Evolutionary conservation across 2,113 vertebrate genomes (phyloP), one percentile per base, ranked within the genome.

Genomic region (Lipotes vexillifer): DNA sequence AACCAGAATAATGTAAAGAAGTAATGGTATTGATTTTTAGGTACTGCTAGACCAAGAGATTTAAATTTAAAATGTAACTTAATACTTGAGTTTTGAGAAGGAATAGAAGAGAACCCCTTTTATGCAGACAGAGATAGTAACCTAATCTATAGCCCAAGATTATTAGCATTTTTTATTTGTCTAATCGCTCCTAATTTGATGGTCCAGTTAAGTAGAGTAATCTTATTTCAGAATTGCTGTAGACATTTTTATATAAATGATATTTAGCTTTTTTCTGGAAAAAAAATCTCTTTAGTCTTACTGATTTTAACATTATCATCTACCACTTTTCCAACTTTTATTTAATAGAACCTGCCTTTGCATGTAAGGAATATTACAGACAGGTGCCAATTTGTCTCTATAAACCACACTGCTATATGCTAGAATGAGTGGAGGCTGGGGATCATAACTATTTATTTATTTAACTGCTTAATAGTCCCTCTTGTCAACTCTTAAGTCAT

Each of bases 161-260:
- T 85, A 61, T 31, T 92, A 33, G 15, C 41, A 69, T 90, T 17
- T 81, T 68, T 74, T 87, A 69, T 86, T 72, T 84, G 36, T 66
- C 77, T 92, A 36, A 80, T 89, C 65, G 21, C 38, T 75, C 23
- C 88, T 78, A 72, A 66, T 46, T 93, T 90, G 41, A 66, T 93
- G 29, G 8, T 81, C 31, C 23, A 91, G 11, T 31, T 63, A 81
- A 92, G 23, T 68, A 59, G 15, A 72, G 10, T 75, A 87, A 21
- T 29, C 36, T 84, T 90, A 46, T 57, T 86, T 94, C 86, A 14
- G 36, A 75, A 57, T 75, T 78, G 69, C 33, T 44, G 31, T 41
- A 85, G 25, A 68, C 13, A 71, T 85, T 95, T 93, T 93, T 89
- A 92, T 59, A 92, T 80, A 92, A 90, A 59, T 81, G 9, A 25